Percentiles rank a stretch among this genome's conserved stretches.
Conservation (phyloP, 2,888 invertebrate species). For the Axea sp. region DNA sequence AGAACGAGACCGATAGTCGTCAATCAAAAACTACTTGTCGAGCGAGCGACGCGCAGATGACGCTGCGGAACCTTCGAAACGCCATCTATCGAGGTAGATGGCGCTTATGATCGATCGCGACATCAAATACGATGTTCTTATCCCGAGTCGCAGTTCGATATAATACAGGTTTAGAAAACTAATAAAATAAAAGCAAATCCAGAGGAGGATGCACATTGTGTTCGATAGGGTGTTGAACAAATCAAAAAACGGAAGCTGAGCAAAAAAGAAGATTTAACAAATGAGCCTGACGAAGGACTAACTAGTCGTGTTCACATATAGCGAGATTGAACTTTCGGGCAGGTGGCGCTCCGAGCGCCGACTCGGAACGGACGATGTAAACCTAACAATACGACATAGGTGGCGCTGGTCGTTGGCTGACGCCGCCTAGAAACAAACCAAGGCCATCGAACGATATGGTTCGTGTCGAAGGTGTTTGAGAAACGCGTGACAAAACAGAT, state of each 20-base stretch:
- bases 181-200: slow-evolving; percentile 19
- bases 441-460: slow-evolving; percentile 12
- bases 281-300: slow-evolving; percentile 20
- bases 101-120: slow-evolving; percentile 22
- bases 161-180: slow-evolving; percentile 32
- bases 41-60: neutral
- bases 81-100: slow-evolving; percentile 10
- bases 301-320: slow-evolving; percentile 7
- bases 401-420: neutral
- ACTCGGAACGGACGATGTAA: slow-evolving; percentile 14
- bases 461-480: slow-evolving; percentile 4
- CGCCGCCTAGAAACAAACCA: slow-evolving; percentile 9
- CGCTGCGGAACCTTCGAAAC: neutral
- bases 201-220: slow-evolving; percentile 46
- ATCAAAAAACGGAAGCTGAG: slow-evolving; percentile 43
- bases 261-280: neutral
- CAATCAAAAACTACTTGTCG: slow-evolving; percentile 23
- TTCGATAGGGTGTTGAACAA: slow-evolving; percentile 56
- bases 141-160: slow-evolving; percentile 49
- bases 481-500: neutral
- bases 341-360: slow-evolving; percentile 18
- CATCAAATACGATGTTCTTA: slow-evolving; percentile 31
- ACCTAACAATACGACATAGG: slow-evolving; percentile 22
- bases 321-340: slow-evolving; percentile 7
- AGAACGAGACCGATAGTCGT: slow-evolving; percentile 17